These are phyloP conservation scores for Plagodis dolabraria DNA, from an alignment of 2,888 invertebrate genomes.

Conservation along the genomic window DNA sequence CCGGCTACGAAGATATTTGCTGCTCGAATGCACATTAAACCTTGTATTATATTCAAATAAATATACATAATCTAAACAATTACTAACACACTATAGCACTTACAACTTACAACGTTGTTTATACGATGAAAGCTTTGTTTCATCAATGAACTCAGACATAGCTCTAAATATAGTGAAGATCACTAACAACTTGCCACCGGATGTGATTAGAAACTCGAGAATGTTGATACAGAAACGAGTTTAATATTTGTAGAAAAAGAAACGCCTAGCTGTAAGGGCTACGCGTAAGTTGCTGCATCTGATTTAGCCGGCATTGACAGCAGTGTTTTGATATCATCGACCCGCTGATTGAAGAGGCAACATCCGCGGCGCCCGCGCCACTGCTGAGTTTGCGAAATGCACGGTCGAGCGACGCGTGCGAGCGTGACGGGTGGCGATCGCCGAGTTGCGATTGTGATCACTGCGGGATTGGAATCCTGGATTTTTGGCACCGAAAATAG, in stretches of 20 bases:
- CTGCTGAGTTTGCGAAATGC: conserved; percentile 31
- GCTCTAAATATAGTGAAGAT: conserved; percentile 32
- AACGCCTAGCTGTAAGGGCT: conserved; percentile 11
- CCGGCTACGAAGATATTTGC: too few relatives aligned
- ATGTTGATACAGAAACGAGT: background rate
- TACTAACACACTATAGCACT: background rate
- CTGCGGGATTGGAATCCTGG: conserved; percentile 71
- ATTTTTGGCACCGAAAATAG: conserved; percentile 85
- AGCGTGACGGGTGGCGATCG: conserved; percentile 63
- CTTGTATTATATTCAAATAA: background rate
- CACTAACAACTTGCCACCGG: conserved; percentile 38
- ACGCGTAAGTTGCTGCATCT: conserved; percentile 14
- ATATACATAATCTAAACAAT: background rate
- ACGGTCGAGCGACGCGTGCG: conserved; percentile 51
- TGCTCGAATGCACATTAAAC: too few relatives aligned
- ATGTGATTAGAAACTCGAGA: conserved; percentile 41
- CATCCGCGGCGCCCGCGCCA: conserved; percentile 44
- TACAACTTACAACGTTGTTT: conserved; percentile 6
- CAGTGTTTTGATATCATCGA: conserved; percentile 36
- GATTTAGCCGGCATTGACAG: conserved; percentile 33
- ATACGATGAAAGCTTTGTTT: conserved; percentile 13
- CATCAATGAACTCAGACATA: conserved; percentile 27
- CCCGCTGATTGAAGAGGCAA: conserved; percentile 37
- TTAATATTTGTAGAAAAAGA: conserved; percentile 4
- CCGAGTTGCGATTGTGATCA: conserved; percentile 61